Conservation (phyloP, 2,113 vertebrate genomes). For the Dasypus novemcinctus region DNA sequence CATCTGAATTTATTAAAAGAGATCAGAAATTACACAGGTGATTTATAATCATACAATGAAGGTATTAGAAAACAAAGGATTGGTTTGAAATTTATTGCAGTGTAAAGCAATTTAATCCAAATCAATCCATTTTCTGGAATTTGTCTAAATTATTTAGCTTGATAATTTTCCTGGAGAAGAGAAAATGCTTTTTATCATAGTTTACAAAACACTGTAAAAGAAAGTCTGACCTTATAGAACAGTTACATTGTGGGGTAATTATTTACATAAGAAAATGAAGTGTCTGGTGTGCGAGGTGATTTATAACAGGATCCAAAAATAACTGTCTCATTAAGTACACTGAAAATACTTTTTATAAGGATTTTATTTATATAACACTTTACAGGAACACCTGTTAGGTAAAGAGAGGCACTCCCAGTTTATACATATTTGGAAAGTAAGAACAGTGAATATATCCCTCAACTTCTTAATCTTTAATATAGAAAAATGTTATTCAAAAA, state of each 20-base stretch:
- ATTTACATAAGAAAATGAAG: too few relatives aligned
- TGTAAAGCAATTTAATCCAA: not conserved
- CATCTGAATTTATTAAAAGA: not conserved
- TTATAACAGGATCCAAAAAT: not conserved
- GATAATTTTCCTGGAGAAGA: slow-evolving; percentile 9
- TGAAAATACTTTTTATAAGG: not conserved
- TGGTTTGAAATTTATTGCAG: not conserved
- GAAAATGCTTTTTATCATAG: not conserved
- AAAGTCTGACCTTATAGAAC: not conserved
- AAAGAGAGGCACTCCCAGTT: not conserved
- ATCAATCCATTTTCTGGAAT: not conserved
- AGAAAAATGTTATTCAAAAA: slow-evolving; percentile 25
- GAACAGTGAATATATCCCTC: not conserved
- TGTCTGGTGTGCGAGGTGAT: not conserved
- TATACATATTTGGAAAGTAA: not conserved
- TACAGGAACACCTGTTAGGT: not conserved
- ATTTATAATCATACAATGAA: not conserved
- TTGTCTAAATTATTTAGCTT: slow-evolving; percentile 23
- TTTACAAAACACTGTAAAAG: not conserved
- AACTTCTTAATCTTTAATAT: not conserved
- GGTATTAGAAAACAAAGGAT: not conserved
- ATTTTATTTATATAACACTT: not conserved
- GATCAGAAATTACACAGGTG: not conserved
- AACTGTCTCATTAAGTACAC: not conserved
- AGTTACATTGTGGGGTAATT: not conserved